A percentile compares a stretch with the other conserved stretches of the same genome.
These are phyloP conservation scores for Gonocerus acuteangulatus DNA, from an alignment of 2,888 invertebrate species.

Conservation along the genomic window DNA sequence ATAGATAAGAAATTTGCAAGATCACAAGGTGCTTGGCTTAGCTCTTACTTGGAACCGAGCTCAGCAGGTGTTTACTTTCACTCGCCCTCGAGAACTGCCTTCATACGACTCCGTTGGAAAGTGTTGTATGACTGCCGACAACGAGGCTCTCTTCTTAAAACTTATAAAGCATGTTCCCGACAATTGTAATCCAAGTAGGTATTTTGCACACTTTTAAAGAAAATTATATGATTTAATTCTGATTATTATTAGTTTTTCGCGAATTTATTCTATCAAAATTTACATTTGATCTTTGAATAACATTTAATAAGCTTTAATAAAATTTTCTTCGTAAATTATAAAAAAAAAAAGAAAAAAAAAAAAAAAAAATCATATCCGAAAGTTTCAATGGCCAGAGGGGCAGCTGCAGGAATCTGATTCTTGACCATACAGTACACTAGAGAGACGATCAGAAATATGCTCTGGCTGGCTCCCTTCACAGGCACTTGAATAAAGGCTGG, in stretches of 20 bases:
- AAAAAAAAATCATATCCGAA: no score
- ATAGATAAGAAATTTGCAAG: slow-evolving; percentile 56
- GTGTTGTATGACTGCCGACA: slow-evolving; percentile 60
- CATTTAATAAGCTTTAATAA: background rate
- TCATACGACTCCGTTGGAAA: slow-evolving; percentile 67
- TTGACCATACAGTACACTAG: no score
- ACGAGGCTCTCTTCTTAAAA: slow-evolving; percentile 63
- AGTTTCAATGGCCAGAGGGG: no score
- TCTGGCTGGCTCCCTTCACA: no score
- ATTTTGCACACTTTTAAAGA: background rate
- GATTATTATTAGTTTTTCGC: background rate
- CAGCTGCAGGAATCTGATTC: no score
- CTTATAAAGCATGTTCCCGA: slow-evolving; percentile 61
- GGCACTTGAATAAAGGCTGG: no score
- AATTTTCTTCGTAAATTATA: no score
- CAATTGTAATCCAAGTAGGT: slow-evolving; percentile 55
- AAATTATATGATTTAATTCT: background rate
- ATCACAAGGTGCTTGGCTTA: slow-evolving; percentile 66
- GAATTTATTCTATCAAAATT: no score
- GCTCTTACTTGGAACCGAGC: slow-evolving; percentile 66
- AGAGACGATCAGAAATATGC: no score
- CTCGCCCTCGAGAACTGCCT: slow-evolving; percentile 49
- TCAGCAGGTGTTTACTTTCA: slow-evolving; percentile 53
- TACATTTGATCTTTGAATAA: background rate
- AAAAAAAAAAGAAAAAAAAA: no score